Evolutionary conservation across 1,140 invertebrate species (phyloP).

Genomic region (Trialeurodes vaporariorum): DNA sequence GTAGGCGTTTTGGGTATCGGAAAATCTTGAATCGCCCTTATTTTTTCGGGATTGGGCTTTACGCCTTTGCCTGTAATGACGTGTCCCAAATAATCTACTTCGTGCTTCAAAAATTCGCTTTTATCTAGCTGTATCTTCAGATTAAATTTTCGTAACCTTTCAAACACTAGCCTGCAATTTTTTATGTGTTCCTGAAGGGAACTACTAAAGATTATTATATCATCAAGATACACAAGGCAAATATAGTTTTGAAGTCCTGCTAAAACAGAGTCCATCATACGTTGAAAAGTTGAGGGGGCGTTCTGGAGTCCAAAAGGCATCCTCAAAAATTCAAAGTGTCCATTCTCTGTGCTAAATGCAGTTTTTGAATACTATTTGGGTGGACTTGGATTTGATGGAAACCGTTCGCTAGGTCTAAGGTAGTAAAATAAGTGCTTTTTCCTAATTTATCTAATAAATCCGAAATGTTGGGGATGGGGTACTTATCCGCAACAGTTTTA

Average conservation of each 20-base stretch:
- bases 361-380: conserved; percentile 27
- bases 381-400: conserved; percentile 34
- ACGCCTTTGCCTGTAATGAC: conserved; percentile 28
- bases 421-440: conserved; percentile 36
- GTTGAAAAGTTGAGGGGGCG: conserved; percentile 17
- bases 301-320: conserved; percentile 26
- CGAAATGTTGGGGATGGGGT: conserved; percentile 40
- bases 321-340: conserved; percentile 19
- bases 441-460: conserved; percentile 38
- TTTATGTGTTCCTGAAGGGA: conserved; percentile 18
- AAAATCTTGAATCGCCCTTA: conserved; percentile 28
- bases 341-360: conserved; percentile 17
- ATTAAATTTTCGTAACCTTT: conserved; percentile 21
- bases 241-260: conserved; percentile 17
- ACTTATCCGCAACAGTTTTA: conserved; percentile 36
- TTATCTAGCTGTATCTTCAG: conserved; percentile 28
- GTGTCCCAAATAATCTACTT: conserved; percentile 31
- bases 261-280: conserved; percentile 23
- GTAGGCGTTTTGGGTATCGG: conserved; percentile 27
- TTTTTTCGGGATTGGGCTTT: conserved; percentile 29
- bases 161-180: conserved; percentile 22
- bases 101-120: conserved; percentile 26
- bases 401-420: conserved; percentile 36
- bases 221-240: conserved; percentile 29
- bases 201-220: conserved; percentile 30